Percentiles rank a stretch among this genome's conserved stretches.
Evolutionary conservation across 2,888 invertebrate genomes (phyloP).

Genomic region (Stegana nigrithorax): DNA sequence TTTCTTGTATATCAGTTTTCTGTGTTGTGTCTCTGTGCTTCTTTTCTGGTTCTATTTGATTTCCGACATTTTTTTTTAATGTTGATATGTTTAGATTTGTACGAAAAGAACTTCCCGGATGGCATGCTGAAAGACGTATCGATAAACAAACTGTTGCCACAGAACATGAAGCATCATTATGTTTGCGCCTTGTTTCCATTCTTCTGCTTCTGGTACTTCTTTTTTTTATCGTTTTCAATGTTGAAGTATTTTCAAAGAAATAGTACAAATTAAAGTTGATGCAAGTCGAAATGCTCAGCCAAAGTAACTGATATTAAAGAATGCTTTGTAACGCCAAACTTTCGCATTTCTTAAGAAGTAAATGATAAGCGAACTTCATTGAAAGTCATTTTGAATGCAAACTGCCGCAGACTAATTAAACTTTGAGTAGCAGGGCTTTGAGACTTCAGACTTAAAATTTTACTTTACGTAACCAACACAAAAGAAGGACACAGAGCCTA

Average conservation of each 20-base stretch:
- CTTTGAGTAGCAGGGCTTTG: constrained; percentile 51
- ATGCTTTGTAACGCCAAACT: not conserved
- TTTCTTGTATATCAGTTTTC: constrained; percentile 17
- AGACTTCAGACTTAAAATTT: no score
- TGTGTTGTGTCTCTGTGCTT: not conserved
- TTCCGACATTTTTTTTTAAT: constrained; percentile 35
- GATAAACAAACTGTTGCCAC: constrained; percentile 50
- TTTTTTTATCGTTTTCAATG: not conserved
- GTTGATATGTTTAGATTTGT: constrained; percentile 61
- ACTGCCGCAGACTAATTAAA: constrained; percentile 55
- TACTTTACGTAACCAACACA: no score
- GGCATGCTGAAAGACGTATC: constrained; percentile 61
- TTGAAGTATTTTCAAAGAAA: not conserved
- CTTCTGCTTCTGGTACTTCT: not conserved
- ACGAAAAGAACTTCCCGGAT: constrained; percentile 62
- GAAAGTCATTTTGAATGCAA: constrained; percentile 38
- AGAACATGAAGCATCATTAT: constrained; percentile 41
- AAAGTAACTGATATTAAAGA: not conserved
- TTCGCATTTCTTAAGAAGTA: not conserved
- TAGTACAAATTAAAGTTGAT: not conserved
- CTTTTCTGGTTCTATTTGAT: constrained; percentile 31
- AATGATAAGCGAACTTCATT: not conserved
- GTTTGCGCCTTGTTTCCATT: not conserved
- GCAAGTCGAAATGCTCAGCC: not conserved
- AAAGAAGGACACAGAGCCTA: constrained; percentile 18